Conservation (phyloP, 1,140 invertebrate genomes). For the Lanistes nyassanus region DNA sequence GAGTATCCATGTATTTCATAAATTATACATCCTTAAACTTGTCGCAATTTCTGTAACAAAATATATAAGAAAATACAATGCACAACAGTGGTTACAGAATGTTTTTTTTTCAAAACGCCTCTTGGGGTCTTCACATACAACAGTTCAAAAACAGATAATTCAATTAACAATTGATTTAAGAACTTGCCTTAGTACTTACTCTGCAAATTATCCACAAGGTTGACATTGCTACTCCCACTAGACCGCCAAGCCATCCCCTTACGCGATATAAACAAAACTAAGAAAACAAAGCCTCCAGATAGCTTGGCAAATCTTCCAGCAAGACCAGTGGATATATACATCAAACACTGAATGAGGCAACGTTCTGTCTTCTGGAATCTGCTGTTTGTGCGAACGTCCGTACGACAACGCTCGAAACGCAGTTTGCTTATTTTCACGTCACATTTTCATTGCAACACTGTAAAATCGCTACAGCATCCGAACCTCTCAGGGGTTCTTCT, state of each 20-base stretch:
- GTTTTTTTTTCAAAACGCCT: too few relatives aligned
- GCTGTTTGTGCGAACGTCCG: not conserved
- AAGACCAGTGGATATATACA: not conserved
- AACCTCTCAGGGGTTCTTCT: too few relatives aligned
- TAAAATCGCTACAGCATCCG: too few relatives aligned
- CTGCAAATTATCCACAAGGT: conserved; percentile 84
- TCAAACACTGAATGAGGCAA: not conserved
- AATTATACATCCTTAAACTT: not conserved
- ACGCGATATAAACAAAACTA: conserved; percentile 18
- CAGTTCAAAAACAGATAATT: not conserved
- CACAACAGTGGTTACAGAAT: too few relatives aligned
- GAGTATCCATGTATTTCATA: too few relatives aligned
- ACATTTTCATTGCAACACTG: conserved; percentile 4
- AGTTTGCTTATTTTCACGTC: not conserved
- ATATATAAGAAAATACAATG: not conserved
- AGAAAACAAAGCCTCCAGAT: conserved; percentile 22
- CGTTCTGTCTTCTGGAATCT: conserved; percentile 4
- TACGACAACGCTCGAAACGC: not conserved
- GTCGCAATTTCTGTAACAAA: too few relatives aligned
- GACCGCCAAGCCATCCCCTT: conserved; percentile 79
- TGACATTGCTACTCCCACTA: conserved; percentile 84
- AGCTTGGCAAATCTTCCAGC: conserved; percentile 3
- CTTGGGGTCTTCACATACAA: too few relatives aligned
- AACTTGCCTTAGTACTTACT: conserved; percentile 70
- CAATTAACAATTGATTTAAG: not conserved